Evolutionary conservation across 2,113 vertebrate species (phyloP), one percentile per base, ranked within the genome.

Genomic region (Rousettus leschenaultii): DNA sequence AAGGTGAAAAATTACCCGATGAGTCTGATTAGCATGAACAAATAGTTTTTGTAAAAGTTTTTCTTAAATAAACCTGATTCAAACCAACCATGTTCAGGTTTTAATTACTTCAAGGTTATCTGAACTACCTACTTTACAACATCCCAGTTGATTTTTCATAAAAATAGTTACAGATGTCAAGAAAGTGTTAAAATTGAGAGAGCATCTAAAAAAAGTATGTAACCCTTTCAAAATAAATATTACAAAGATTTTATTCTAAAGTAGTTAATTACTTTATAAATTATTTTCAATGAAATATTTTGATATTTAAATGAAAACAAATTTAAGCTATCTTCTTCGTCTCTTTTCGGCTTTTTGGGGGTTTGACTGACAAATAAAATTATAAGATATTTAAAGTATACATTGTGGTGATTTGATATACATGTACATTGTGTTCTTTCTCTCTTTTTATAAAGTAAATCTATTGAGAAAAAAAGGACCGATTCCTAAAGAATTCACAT

Each of bases 271-370:
- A 73, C 3, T 19, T 78, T 84, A 2, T 83, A 43, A 83, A 78
- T 77, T 65, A 59, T 85, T 86, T 82, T 90, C 22, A 66, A 38
- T 51, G 3, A 93, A 93, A 77, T 9, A 93, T 70, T n/a, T 65
- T 94, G 2, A 51, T 89, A 90, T 86, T 85, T 82, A 57, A 92
- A 89, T 89, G 83, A 82, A 75, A 88, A 61, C 15, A 63, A 71
- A 82, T 26, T 55, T 68, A 92, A 70, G 2, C 11, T n/a, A 86
- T 38, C 30, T 61, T 53, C 28, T 85, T 33, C 65, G 22, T 84
- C 2, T 26, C 26, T 55, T 90, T 53, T 26, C 61, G 40, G 14
- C 40, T 59, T 43, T 87, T 40, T n/a, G 66, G 45, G 30, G 7
- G 55, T 91, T 48, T 75, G 75, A 63, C 30, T 55, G 11, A 68